A percentile compares a stretch with the other conserved stretches of the same genome.
phyloP scores from a whole-genome alignment of 2,797 vertebrate species.

The Gila robusta region DNA sequence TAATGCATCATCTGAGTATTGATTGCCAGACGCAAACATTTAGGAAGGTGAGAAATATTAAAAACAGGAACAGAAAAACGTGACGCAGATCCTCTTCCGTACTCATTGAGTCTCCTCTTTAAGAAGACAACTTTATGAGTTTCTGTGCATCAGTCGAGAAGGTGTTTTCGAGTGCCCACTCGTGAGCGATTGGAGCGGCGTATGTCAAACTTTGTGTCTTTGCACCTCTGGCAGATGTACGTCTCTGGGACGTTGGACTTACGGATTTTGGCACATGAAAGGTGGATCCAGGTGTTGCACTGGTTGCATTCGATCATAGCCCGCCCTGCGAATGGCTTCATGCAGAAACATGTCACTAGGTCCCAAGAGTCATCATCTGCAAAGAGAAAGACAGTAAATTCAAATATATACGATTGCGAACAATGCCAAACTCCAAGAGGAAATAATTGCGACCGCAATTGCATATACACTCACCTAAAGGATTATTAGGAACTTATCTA shows the following conservation, averaged over 20 bases:
- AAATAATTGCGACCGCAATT: neutral
- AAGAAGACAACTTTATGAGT: conserved; percentile 1
- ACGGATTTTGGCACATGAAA: conserved; percentile 97
- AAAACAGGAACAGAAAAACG: conserved; percentile 48
- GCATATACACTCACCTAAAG: neutral
- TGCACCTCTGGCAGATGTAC: conserved; percentile 95
- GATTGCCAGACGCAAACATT: conserved; percentile 81
- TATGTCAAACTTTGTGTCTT: conserved; percentile 89
- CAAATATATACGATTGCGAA: neutral
- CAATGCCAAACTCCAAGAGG: neutral
- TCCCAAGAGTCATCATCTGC: conserved; percentile 98
- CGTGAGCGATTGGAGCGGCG: conserved; percentile 95
- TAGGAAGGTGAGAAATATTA: conserved; percentile 74
- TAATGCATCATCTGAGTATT: conserved; percentile 57
- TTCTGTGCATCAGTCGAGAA: conserved; percentile 71
- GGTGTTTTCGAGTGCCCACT: conserved; percentile 88
- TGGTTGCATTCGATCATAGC: conserved; percentile 98
- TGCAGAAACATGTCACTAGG: conserved; percentile 97
- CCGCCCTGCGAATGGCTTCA: conserved; percentile 95
- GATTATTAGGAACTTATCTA: too few relatives aligned
- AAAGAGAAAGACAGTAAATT: conserved; percentile 16
- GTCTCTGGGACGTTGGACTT: conserved; percentile 97
- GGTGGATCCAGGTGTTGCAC: conserved; percentile 97
- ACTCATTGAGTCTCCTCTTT: neutral
- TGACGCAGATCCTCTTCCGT: neutral